Base-by-base conservation (phyloP, 2,888 invertebrate species). In the Plagiodera versicolora region DNA sequence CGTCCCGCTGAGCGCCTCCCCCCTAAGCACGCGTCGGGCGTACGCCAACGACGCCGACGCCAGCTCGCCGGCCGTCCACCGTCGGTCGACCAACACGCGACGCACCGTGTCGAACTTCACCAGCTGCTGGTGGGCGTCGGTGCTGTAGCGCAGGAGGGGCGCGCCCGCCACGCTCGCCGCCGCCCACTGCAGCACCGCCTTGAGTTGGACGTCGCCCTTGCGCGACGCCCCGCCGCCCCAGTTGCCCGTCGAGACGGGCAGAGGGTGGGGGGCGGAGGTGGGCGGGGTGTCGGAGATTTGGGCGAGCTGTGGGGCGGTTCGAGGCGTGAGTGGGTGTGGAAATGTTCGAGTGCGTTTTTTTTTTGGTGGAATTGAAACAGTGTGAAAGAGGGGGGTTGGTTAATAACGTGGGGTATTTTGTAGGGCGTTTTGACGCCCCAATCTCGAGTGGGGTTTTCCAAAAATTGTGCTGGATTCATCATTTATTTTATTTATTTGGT, bases 121-220 rank as follows among this genome's bases (percentile, higher is more conserved):
- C 20, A 91, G 80, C 70, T 86, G 84, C 61, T 85, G 83, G 74
- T 91, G 88, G 30, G 88, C 87, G 64, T 85, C 86, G 0, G 92
- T 92, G 78, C 90, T 91, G 79, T 91, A 92, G 53, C 89, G 82
- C 52, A 93, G 81, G 18, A 85, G 83, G 3, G 92, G 92, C 16
- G 87, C 85, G 0, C 90, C 89, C 0, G 91, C 88, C 18, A 90
- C 87, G 72, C 91, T 91, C 9, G 92, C 90, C 0, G 92, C 90
- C 65, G 93, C 82, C 93, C 93, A 94, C 79, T 93, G 92, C 65
- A 94, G 83, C 52, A 92, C 81, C 53, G 91, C 83, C 78, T 92
- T 92, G 19, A 93, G 82, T 74, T 92, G 92, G 0, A 90, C 87
- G 73, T 93, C 90, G 0, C 91, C 92, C 52, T 85, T 82, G 66